These are phyloP conservation scores for Ceratosolen fusciceps DNA, from an alignment of 1,140 invertebrate species.

Conservation along the genomic window DNA sequence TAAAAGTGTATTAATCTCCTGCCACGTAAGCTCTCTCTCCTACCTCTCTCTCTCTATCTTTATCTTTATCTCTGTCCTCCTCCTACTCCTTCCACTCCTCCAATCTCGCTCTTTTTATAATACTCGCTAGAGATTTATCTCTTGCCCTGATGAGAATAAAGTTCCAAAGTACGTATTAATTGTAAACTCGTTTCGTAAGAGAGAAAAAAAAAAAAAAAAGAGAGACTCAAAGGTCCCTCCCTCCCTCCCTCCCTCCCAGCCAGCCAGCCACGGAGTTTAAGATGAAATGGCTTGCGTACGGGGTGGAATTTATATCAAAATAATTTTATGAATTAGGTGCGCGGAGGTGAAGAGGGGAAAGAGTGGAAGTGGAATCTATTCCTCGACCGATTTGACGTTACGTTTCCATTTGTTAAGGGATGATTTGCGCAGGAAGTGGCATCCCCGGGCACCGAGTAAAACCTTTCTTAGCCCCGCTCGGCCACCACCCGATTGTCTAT, in stretches of 20 bases:
- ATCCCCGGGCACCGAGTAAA: not conserved
- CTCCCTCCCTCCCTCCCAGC: too few species aligned
- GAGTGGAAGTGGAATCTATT: constrained; percentile 12
- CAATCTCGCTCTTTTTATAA: too few species aligned
- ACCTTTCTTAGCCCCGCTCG: not conserved
- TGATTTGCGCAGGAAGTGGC: not conserved
- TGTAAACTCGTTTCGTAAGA: not conserved
- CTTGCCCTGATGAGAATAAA: not conserved
- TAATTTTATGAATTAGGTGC: not conserved
- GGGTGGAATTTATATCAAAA: not conserved
- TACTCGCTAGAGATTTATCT: not conserved
- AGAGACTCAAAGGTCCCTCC: too few species aligned
- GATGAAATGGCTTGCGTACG: not conserved
- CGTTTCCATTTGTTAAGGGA: constrained; percentile 9
- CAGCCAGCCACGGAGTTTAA: not conserved
- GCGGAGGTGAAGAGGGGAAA: too few species aligned
- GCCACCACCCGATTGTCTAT: not conserved
- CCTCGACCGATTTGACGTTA: not conserved
- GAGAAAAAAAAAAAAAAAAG: too few species aligned
- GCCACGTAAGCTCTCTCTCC: too few species aligned
- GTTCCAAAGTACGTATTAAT: not conserved
- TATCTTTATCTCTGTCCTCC: too few species aligned
- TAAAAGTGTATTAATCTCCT: too few species aligned
- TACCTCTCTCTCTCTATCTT: too few species aligned
- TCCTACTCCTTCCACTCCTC: too few species aligned